Percentiles rank a stretch among this genome's conserved stretches.
Conservation (phyloP, 2,113 vertebrate species). For the Pelecanus crispus region DNA sequence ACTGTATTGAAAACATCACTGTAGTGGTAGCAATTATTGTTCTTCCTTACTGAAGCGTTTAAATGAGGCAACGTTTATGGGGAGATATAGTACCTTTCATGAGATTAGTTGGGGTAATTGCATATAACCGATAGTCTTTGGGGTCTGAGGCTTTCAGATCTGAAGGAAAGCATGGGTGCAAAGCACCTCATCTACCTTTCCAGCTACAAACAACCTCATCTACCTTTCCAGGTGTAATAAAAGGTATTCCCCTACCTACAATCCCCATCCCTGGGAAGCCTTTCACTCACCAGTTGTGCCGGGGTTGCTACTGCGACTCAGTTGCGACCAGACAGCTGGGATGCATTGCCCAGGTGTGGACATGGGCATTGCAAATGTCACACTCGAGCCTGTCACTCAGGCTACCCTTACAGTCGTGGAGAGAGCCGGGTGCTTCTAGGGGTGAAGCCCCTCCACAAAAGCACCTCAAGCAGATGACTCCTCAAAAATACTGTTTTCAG, state of each 20-base stretch:
- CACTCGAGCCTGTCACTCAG: fast-evolving
- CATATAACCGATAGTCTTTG: neutral
- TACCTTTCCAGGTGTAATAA: neutral
- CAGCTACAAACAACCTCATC: neutral
- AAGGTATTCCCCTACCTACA: neutral
- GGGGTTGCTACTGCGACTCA: fast-evolving
- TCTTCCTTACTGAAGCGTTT: neutral
- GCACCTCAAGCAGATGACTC: neutral
- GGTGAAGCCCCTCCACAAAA: neutral
- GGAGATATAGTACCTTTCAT: neutral
- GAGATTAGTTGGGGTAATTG: neutral
- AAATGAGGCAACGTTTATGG: neutral
- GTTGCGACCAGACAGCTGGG: neutral
- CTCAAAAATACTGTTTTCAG: neutral
- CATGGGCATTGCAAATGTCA: neutral
- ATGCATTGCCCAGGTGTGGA: neutral
- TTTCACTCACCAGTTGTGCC: fast-evolving
- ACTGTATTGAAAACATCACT: neutral
- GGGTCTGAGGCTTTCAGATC: neutral
- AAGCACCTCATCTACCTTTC: neutral
- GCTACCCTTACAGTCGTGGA: neutral
- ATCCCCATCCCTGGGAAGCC: fast-evolving
- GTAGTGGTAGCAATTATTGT: neutral
- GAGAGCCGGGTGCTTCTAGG: neutral
- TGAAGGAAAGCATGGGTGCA: fast-evolving